A percentile compares a stretch with the other conserved stretches of the same genome.
These are phyloP conservation scores for Scaptomyza montana DNA, from an alignment of 1,140 invertebrate genomes.

Conservation along the genomic window DNA sequence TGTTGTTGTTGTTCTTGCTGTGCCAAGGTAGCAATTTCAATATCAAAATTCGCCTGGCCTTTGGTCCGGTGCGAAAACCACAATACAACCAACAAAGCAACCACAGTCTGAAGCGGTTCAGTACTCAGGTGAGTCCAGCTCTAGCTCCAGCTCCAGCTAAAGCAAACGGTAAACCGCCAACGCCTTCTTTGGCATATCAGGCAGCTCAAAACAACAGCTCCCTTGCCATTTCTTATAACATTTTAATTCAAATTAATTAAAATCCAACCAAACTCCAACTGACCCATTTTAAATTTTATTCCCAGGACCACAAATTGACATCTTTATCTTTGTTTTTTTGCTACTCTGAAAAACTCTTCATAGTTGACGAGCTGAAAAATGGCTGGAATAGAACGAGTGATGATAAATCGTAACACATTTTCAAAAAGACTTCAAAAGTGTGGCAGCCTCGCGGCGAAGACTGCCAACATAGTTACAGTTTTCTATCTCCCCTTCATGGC, in stretches of 20 bases:
- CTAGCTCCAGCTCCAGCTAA: slow-evolving; percentile 1
- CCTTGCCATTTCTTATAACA: slow-evolving; percentile 46
- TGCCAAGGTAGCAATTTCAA: slow-evolving; percentile 78
- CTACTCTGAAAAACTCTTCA: not conserved
- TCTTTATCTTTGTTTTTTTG: slow-evolving; percentile 24
- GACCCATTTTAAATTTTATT: slow-evolving; percentile 39
- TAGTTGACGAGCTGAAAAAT: slow-evolving; percentile 60
- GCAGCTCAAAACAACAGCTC: slow-evolving; percentile 27
- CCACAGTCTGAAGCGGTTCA: slow-evolving; percentile 22
- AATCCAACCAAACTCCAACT: slow-evolving; percentile 41
- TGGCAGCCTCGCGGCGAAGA: slow-evolving; percentile 51
- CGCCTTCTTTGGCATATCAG: slow-evolving; percentile 74
- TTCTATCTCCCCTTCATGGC: not conserved
- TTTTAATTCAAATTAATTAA: slow-evolving; percentile 80
- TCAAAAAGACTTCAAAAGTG: slow-evolving; percentile 68
- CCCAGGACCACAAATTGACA: slow-evolving; percentile 55
- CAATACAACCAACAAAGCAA: slow-evolving; percentile 23
- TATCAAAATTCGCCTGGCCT: slow-evolving; percentile 76
- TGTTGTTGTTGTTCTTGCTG: not conserved
- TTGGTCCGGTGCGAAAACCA: slow-evolving; percentile 63
- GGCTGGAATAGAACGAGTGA: slow-evolving; percentile 43
- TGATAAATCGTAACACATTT: slow-evolving; percentile 72
- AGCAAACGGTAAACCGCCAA: slow-evolving; percentile 73
- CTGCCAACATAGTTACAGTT: slow-evolving; percentile 26
- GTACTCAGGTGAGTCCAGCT: slow-evolving; percentile 59